Conservation (phyloP, 2,888 invertebrate species). For the Lissocephala sabroskyi region DNA sequence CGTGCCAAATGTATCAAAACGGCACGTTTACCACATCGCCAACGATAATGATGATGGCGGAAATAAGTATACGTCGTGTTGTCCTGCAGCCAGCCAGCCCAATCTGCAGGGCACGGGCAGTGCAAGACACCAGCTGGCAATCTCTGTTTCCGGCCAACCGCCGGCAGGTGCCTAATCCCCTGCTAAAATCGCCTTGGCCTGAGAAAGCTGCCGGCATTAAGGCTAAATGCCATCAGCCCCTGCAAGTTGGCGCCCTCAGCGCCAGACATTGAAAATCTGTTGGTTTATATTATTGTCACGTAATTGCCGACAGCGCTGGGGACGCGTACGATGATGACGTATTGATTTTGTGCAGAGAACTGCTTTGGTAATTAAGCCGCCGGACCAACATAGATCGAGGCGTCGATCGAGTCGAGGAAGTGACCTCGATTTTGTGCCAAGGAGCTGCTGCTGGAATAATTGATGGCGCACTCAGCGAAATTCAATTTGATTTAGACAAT, state of each 20-base stretch:
- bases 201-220: conserved; percentile 41
- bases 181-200: conserved; percentile 36
- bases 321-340: conserved; percentile 35
- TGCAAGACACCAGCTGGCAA: no score
- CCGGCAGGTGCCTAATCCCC: conserved; percentile 19
- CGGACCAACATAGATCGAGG: no score
- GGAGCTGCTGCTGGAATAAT: conserved; percentile 61
- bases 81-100: no score
- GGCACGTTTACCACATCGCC: no score
- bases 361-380: no score
- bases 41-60: no score
- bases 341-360: conserved; percentile 25
- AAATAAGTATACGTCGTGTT: no score
- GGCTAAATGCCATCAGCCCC: conserved; percentile 37
- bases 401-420: background rate
- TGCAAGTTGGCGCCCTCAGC: conserved; percentile 3
- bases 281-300: conserved; percentile 69
- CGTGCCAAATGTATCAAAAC: no score
- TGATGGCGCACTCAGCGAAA: conserved; percentile 64
- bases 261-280: conserved; percentile 33
- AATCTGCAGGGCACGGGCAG: no score
- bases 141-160: no score
- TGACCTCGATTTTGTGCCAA: conserved; percentile 9
- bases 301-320: no score
- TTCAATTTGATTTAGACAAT: conserved; percentile 54